A percentile compares a stretch with the other conserved stretches of the same genome.
Evolutionary conservation across 1,140 invertebrate genomes (phyloP).

Genomic region (Caenorhabditis briggsae): DNA sequence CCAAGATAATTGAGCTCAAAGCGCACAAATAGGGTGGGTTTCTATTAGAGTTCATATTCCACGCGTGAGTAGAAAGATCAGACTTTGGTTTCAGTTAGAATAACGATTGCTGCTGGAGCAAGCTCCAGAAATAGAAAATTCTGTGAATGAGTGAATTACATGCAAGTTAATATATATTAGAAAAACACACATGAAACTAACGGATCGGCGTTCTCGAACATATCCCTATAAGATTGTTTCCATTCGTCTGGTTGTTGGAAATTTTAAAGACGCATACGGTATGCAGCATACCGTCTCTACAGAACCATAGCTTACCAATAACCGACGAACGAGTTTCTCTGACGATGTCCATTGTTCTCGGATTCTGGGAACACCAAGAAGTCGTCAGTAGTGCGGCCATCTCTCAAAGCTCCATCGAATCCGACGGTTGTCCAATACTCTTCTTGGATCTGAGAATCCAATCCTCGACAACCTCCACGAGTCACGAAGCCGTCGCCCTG

Average conservation of each 20-base stretch:
- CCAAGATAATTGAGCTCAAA: too few relatives aligned
- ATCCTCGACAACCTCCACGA: slow-evolving; percentile 40
- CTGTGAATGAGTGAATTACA: too few relatives aligned
- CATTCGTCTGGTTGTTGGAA: too few relatives aligned
- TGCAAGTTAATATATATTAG: too few relatives aligned
- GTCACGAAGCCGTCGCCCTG: slow-evolving; percentile 19
- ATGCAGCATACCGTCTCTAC: background rate
- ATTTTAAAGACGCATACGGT: too few relatives aligned
- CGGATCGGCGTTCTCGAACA: slow-evolving; percentile 10
- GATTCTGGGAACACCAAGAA: slow-evolving; percentile 49
- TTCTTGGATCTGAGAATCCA: slow-evolving; percentile 50
- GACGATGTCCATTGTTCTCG: slow-evolving; percentile 5
- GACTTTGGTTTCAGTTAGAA: too few relatives aligned
- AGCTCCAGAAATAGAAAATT: too few relatives aligned
- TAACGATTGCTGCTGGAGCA: too few relatives aligned
- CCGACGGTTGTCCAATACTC: slow-evolving; percentile 62
- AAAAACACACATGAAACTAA: slow-evolving; percentile 21
- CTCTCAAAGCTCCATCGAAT: slow-evolving; percentile 57
- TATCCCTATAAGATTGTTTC: slow-evolving; percentile 11
- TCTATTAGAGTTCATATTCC: too few relatives aligned
- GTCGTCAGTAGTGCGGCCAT: slow-evolving; percentile 50
- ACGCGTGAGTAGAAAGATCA: too few relatives aligned
- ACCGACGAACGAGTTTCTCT: slow-evolving; percentile 21
- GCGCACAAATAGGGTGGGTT: too few relatives aligned
- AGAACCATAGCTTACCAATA: slow-evolving; percentile 50